Evolutionary conservation across 2,888 invertebrate genomes (phyloP), one percentile per base, ranked within the genome.

Genomic region (Steinernema hermaphroditum): DNA sequence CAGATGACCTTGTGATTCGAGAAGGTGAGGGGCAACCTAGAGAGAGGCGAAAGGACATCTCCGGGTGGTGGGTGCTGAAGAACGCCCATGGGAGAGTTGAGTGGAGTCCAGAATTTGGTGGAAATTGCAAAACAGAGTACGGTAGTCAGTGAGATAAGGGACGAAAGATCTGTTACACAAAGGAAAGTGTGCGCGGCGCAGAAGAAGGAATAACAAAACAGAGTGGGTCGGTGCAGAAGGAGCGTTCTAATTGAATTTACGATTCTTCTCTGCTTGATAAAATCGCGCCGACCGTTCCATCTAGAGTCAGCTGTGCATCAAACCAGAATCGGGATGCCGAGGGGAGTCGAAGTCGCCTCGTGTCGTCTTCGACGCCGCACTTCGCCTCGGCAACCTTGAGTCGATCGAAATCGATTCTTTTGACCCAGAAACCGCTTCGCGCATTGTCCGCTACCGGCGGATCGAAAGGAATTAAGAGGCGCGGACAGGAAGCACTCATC

Each of bases 321-420:
- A 54, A 54, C 27, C 54, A 54, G 54, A 54, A 54, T 9, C 54
- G 54, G 19, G 49, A 49, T 49, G 49, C 49, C 49, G 49, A 49
- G 19, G 49, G 19, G 49, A 12, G 49, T 49, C 49, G 49, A 19
- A 49, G 49, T 19, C n/a, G n/a, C n/a, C n/a, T n/a, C n/a, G n/a
- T n/a, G n/a, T n/a, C n/a, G n/a, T n/a, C n/a, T n/a, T n/a, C n/a
- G n/a, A n/a, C n/a, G n/a, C n/a, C n/a, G n/a, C n/a, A n/a, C n/a
- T n/a, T n/a, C n/a, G n/a, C 37, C 37, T 37, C 27, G 54, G 2
- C 27, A 54, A 54, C 54, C 54, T 54, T 54, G 54, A 54, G 12
- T 54, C 27, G 24, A 4, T 37, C 12, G 2, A 54, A 54, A 54
- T 54, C 54, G 54, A 54, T 54, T 41, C 46, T 22, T 6, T 9